Base-by-base conservation (phyloP, 2,113 vertebrate species). In the Rhegmatorhina hoffmannsi region DNA sequence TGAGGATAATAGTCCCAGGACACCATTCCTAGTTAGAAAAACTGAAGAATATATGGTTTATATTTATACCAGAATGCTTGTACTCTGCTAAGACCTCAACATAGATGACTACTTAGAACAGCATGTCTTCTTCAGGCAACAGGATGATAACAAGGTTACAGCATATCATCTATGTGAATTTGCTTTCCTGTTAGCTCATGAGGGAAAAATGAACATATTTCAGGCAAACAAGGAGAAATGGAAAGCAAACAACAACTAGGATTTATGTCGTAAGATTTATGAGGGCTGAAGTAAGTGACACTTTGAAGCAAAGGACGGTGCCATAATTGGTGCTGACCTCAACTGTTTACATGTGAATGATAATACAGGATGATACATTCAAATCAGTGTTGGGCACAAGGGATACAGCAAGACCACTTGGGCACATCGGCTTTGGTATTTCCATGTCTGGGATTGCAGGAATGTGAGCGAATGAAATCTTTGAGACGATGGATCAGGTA, bases 91-190 rank as follows among this genome's bases (percentile, higher is more conserved):
- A 68, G 17, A 53, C 28, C 18, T 58, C 59, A 63, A 2, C 7
- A 16, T 1, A 34, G 14, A 25, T 36, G 40, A 66, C 40, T 34
- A 11, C 7, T 66, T 3, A 36, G 59, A 84, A 47, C 24, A 31
- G 29, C 26, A 4, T 28, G 46, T 66, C 28, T 80, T 69, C n/a
- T 89, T 8, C 64, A 59, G 19, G 20, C 36, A 67, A 9, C 3
- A 33, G 36, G 34, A 24, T 0, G 0, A 43, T 29, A 50, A 0
- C 3, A 9, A 79, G 26, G 9, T 64, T 86, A 40, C 49, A 87
- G 43, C 12, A 5, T 67, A 13, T 56, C 2, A 34, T 13, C 46
- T 44, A 1, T 34, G 3, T 64, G 26, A n/a, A 24, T 80, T 55
- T 62, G 49, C 29, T 29, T 60, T 70, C 31, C 36, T 86, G 21